These are phyloP conservation scores for Globia sparganii DNA, from an alignment of 2,888 invertebrate genomes.

Conservation along the genomic window DNA sequence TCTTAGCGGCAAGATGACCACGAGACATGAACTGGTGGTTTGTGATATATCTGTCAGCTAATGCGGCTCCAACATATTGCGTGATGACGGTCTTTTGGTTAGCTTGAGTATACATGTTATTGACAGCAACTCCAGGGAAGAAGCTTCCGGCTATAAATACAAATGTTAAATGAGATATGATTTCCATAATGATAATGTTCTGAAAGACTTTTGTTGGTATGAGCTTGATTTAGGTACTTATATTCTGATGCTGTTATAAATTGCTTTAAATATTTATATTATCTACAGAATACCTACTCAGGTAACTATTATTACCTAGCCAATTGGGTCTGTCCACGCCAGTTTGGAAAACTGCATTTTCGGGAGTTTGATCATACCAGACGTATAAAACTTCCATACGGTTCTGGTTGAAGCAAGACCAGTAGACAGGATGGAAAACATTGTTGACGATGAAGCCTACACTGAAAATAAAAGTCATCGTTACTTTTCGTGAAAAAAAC, in stretches of 20 bases:
- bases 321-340: constrained; percentile 87
- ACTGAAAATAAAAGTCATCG: constrained; percentile 68
- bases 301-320: constrained; percentile 72
- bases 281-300: not conserved
- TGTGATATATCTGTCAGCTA: constrained; percentile 87
- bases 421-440: constrained; percentile 85
- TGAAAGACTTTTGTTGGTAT: not conserved
- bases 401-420: constrained; percentile 89
- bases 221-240: not conserved
- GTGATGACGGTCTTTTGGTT: constrained; percentile 79
- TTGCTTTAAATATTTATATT: not conserved
- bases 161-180: not conserved
- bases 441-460: constrained; percentile 88
- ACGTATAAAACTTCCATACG: constrained; percentile 89
- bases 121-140: constrained; percentile 85
- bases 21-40: constrained; percentile 86
- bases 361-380: constrained; percentile 84
- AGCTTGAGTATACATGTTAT: constrained; percentile 82
- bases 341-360: constrained; percentile 86
- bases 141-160: constrained; percentile 83
- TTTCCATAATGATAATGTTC: constrained; percentile 2
- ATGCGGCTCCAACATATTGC: constrained; percentile 73
- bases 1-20: constrained; percentile 91
- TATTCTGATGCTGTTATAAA: not conserved
- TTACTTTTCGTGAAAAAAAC: not conserved